Base-by-base conservation (phyloP, 2,888 invertebrate species). In the Tipula vernalis region DNA sequence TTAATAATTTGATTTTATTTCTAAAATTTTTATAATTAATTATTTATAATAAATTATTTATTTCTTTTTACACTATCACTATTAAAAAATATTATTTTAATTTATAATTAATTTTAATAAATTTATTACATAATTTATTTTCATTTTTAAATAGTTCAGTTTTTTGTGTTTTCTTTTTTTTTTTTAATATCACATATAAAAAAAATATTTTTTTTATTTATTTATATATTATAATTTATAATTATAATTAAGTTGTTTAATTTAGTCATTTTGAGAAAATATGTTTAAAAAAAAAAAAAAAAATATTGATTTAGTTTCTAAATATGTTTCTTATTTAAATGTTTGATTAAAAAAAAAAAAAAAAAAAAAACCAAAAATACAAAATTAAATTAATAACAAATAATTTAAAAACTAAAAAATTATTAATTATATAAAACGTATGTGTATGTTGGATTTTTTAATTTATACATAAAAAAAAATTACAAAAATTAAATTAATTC, bases 401-500 rank as follows among this genome's bases (percentile, higher is more conserved):
- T 5, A 36, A 36, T 13, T n/a, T 2, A n/a, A 36, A 39, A 39
- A 39, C 39, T 3, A 39, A 6, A 39, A 39, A 6, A 39, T 39
- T 39, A 36, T 83, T 36, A 83, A 36, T 36, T 83, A 36, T 36
- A 39, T 3, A 39, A 12, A 83, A 83, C 13, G 13, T 36, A 36
- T 83, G 83, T 36, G 10, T 83, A 1, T 71, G 36, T 36, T 83
- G 36, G 5, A 36, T 83, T 83, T 3, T 83, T 84, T 84, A 84
- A 84, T 36, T 84, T 84, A 39, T 36, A 15, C 10, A 39, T 41
- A 42, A 85, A 28, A 28, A 28, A 28, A 28, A 28, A 28, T 28
- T 28, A 44, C 4, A 18, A 44, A 42, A 44, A 85, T 42, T 86
- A 36, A 51, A 86, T 47, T 44, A 57, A 51, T 13, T 87, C 88